A percentile compares a stretch with the other conserved stretches of the same genome.
phyloP scores from a whole-genome alignment of 2,888 invertebrate genomes.

The Metallyticus violacea region DNA sequence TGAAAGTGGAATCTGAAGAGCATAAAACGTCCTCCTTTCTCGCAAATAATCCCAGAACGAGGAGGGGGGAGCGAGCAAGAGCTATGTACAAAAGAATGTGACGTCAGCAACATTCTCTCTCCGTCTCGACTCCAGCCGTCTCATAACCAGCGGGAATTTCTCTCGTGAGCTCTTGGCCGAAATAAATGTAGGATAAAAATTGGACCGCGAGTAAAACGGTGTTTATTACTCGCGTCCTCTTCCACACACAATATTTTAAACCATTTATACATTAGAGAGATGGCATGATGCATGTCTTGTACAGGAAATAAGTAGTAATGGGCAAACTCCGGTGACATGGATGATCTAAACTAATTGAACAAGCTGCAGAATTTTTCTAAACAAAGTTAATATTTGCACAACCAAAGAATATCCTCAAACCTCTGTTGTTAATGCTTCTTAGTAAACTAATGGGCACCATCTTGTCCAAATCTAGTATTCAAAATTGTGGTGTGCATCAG shows the following conservation, averaged over 20 bases:
- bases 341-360: no score
- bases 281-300: no score
- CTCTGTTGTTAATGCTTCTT: no score
- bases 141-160: background rate
- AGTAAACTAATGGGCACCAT: no score
- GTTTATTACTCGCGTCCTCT: background rate
- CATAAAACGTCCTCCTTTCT: background rate
- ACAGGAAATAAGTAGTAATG: no score
- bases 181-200: background rate
- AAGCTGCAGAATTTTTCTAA: no score
- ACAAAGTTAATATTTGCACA: no score
- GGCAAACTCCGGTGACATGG: no score
- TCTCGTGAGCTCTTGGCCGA: background rate
- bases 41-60: background rate
- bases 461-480: no score
- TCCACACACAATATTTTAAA: background rate
- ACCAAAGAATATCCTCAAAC: no score
- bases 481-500: no score
- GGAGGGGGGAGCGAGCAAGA: background rate
- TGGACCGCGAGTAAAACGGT: background rate
- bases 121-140: background rate
- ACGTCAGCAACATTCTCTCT: background rate
- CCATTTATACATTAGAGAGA: background rate
- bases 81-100: background rate
- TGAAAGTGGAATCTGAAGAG: background rate